A percentile compares a stretch with the other conserved stretches of the same genome.
Evolutionary conservation across 2,113 vertebrate genomes (phyloP).

Genomic region (Climacteris rufus): DNA sequence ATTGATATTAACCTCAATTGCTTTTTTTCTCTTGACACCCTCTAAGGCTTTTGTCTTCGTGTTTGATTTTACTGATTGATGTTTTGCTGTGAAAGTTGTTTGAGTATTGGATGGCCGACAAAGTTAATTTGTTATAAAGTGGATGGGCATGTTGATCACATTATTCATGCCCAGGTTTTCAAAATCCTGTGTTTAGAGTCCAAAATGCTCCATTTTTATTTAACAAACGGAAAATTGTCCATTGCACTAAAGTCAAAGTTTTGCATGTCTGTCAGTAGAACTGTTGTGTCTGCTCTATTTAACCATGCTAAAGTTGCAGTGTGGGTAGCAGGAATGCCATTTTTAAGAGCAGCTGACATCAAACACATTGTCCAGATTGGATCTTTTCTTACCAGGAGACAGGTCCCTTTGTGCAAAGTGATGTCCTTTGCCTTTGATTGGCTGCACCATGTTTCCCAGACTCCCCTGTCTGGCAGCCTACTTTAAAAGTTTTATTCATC

Average conservation of each 20-base stretch:
- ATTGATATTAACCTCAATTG: neutral
- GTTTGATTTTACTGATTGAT: conserved; percentile 36
- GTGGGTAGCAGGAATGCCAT: neutral
- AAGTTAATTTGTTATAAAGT: neutral
- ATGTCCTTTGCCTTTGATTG: neutral
- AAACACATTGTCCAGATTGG: neutral
- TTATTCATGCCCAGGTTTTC: neutral
- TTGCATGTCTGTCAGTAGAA: neutral
- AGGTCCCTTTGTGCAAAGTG: neutral
- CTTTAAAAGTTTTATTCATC: neutral
- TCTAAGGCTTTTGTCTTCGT: neutral
- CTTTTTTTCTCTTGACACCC: neutral
- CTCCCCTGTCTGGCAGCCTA: neutral
- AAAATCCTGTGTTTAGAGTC: neutral
- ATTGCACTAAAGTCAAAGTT: neutral
- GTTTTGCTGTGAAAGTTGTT: neutral
- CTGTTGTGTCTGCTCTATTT: neutral
- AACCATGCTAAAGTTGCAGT: neutral
- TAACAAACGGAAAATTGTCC: neutral
- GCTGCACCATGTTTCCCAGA: neutral
- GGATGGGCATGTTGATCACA: neutral
- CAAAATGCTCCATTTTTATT: neutral
- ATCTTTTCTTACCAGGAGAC: neutral
- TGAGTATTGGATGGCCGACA: neutral
- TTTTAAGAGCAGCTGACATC: neutral